Evolutionary conservation across 1,140 invertebrate genomes (phyloP).

Genomic region (Thaumatotibia leucotreta): DNA sequence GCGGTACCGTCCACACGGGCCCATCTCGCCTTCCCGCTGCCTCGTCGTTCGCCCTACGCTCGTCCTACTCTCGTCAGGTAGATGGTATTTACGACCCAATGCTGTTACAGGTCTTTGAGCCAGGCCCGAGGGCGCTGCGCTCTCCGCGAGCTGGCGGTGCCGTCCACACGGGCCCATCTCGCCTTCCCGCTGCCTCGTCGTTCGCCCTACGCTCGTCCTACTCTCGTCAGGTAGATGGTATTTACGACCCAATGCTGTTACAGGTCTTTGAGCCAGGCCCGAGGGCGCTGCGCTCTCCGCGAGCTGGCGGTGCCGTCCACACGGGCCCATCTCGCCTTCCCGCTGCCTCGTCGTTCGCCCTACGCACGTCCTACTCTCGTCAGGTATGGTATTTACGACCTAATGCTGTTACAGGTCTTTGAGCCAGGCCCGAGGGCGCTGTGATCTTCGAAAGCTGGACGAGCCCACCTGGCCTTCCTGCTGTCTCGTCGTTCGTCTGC

Average conservation of each 20-base stretch:
- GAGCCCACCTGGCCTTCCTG: conserved; percentile 57
- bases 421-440: conserved; percentile 55
- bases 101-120: conserved; percentile 46
- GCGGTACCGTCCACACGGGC: no score
- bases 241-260: not conserved
- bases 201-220: conserved; percentile 31
- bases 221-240: not conserved
- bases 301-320: conserved; percentile 59
- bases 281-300: conserved; percentile 52
- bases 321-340: conserved; percentile 55
- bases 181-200: conserved; percentile 50
- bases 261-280: conserved; percentile 53
- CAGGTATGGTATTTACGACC: not conserved
- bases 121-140: conserved; percentile 58
- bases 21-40: no score
- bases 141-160: conserved; percentile 53
- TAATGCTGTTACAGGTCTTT: conserved; percentile 34
- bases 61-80: no score
- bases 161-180: conserved; percentile 55
- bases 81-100: no score
- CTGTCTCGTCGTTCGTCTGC: conserved; percentile 52
- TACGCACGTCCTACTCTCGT: not conserved
- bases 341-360: conserved; percentile 48
- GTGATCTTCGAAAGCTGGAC: conserved; percentile 52
- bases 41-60: no score